Percentiles rank a stretch among this genome's conserved stretches.
phyloP scores from a whole-genome alignment of 2,888 invertebrate species.

The Epinotia brunnichana region DNA sequence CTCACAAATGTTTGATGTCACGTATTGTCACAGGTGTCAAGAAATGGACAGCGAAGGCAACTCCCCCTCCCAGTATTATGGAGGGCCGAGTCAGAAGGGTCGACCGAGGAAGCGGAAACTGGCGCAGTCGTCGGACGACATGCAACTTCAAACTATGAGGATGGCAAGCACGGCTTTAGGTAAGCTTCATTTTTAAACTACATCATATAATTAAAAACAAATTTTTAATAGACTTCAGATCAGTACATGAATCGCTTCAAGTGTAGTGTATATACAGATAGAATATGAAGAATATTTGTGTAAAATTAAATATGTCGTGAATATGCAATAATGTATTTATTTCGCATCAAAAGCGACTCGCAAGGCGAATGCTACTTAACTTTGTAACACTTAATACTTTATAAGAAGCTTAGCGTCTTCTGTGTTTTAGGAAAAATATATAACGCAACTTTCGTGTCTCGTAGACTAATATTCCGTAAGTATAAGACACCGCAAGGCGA shows the following conservation, averaged over 20 bases:
- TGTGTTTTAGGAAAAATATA: neutral
- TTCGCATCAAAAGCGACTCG: neutral
- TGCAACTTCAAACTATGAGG: conserved; percentile 87
- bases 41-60: conserved; percentile 81
- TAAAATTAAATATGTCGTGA: no score
- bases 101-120: conserved; percentile 91
- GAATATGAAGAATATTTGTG: no score
- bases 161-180: conserved; percentile 88
- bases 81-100: conserved; percentile 88
- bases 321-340: no score
- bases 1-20: no score
- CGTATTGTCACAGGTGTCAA: conserved; percentile 64
- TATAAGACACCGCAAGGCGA: no score
- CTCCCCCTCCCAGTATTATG: conserved; percentile 87
- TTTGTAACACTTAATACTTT: neutral
- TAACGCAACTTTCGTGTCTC: neutral
- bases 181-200: conserved; percentile 69
- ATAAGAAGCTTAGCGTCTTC: neutral
- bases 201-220: no score
- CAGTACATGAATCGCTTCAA: no score
- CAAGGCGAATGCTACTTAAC: neutral
- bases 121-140: conserved; percentile 84
- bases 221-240: no score
- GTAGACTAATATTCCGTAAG: no score
- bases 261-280: no score